phyloP scores from a whole-genome alignment of 2,797 vertebrate species.

The Hypotaenidia okinawae region DNA sequence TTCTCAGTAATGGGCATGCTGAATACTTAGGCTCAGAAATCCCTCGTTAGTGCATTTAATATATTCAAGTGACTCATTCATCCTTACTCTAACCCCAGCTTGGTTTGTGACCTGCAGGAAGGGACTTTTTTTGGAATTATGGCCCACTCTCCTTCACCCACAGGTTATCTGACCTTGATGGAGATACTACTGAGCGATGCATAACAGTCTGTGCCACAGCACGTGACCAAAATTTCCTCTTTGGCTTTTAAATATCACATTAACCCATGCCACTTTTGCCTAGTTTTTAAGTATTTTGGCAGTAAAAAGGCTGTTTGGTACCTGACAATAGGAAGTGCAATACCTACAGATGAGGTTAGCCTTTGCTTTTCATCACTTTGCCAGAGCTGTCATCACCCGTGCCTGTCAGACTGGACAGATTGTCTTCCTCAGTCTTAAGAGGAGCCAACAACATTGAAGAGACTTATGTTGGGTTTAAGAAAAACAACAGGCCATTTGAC shows the following conservation, averaged over 20 bases:
- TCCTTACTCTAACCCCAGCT: neutral
- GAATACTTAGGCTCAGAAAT: neutral
- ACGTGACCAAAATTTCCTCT: neutral
- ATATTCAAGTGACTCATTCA: neutral
- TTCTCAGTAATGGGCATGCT: neutral
- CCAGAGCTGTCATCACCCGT: neutral
- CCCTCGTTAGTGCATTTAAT: neutral
- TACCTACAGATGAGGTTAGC: neutral
- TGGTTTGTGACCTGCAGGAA: neutral
- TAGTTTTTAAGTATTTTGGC: neutral
- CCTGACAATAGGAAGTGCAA: too few species aligned
- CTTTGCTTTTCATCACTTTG: neutral
- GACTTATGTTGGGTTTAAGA: neutral
- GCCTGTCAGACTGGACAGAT: neutral
- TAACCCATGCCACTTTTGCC: rapidly evolving
- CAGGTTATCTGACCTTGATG: neutral
- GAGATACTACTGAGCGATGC: neutral
- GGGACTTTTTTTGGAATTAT: neutral
- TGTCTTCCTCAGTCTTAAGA: neutral
- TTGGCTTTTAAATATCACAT: neutral
- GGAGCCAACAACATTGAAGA: neutral
- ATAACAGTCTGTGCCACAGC: too few species aligned
- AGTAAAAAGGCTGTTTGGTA: neutral
- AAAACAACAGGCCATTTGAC: neutral
- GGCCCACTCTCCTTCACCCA: neutral